Base-by-base conservation (phyloP, 2,113 vertebrate genomes). In the Buteo buteo region DNA sequence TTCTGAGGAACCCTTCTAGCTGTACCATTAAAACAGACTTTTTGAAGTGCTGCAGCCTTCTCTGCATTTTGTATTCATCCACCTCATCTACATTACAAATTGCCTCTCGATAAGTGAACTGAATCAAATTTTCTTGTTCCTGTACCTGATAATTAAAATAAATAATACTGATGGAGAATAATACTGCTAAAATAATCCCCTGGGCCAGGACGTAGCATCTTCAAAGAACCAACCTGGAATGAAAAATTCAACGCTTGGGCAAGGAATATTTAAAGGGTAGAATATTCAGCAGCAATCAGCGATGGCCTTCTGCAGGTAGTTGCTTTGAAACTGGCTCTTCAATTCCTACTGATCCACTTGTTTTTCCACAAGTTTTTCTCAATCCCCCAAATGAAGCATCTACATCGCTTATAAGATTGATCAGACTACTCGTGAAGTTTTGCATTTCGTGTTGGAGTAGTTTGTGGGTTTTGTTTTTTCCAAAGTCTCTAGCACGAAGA, bases 131-230 rank as follows among this genome's bases (percentile, higher is more conserved):
- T 57, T 96, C 65, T 82, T 64, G 57, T 89, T 96, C 65, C 80
- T 76, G 72, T 58, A 94, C 52, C 62, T 76, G 89, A 76, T 86
- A 90, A 94, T 92, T 88, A 92, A 88, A 86, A 94, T 91, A 93
- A 94, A 80, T 72, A 96, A 91, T 55, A 61, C 34, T 72, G 70
- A 94, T 85, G 69, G 61, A 82, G 58, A 91, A 82, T 67, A 94
- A 89, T 71, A 76, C 13, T 84, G 79, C 57, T 79, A 89, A 97
- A 96, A 86, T 52, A 96, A 91, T 87, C 78, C 78, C 78, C 34
- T 49, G 47, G 18, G 73, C 34, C 61, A 76, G 18, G 69, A 76
- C 1, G 5, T 8, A 94, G 28, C 52, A 89, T 64, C 88, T 92
- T 78, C 86, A 92, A 92, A 96, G 65, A 92, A 87, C 7, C 49